A percentile compares a stretch with the other conserved stretches of the same genome.
These are phyloP conservation scores for Lasioglossum leucozonium DNA, from an alignment of 2,888 invertebrate genomes.

Conservation along the genomic window DNA sequence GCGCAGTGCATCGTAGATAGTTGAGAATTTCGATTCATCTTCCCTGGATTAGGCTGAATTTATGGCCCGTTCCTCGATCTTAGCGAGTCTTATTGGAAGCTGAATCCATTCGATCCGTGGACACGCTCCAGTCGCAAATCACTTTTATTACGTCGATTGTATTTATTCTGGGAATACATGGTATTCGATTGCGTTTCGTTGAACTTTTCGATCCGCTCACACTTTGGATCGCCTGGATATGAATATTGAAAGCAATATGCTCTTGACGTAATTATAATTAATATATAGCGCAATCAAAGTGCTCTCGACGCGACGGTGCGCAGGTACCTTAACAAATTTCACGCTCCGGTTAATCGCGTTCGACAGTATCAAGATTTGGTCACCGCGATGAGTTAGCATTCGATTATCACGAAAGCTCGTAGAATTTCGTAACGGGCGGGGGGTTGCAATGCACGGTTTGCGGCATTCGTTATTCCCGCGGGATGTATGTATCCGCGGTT, in stretches of 20 bases:
- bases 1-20: not conserved
- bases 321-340: not conserved
- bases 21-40: not conserved
- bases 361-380: constrained; percentile 4
- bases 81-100: not conserved
- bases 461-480: constrained; percentile 13
- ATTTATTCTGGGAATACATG: not conserved
- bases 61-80: not conserved
- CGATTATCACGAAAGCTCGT: constrained; percentile 16
- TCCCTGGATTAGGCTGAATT: not conserved
- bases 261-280: not conserved
- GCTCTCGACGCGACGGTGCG: not conserved
- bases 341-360: constrained; percentile 21
- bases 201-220: too few species aligned
- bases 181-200: not conserved
- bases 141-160: not conserved
- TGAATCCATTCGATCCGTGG: not conserved
- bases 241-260: too few species aligned
- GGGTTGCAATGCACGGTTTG: constrained; percentile 7
- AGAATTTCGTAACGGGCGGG: not conserved
- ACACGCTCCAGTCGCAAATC: not conserved
- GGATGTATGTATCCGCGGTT: not conserved
- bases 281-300: not conserved
- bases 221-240: too few species aligned
- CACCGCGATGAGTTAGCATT: constrained; percentile 16